Conservation (phyloP, 23 tunicate genomes). For the Oikopleura vanhoeffeni region DNA sequence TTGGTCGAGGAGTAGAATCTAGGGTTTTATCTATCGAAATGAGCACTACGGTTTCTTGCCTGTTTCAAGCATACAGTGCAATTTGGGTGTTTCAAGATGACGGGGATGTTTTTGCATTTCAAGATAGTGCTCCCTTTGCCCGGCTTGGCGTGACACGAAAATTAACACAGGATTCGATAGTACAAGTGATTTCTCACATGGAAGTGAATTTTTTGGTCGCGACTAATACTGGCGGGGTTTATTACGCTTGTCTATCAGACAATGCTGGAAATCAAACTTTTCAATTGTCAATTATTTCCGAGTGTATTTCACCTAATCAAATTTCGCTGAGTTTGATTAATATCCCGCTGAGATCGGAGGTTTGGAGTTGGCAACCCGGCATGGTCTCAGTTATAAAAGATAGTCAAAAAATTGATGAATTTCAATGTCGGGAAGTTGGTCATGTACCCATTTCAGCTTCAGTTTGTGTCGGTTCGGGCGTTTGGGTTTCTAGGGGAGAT, state of each 20-base stretch:
- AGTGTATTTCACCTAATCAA: neutral
- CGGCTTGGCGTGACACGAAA: neutral
- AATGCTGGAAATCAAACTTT: neutral
- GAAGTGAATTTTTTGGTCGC: neutral
- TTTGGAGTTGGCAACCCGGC: neutral
- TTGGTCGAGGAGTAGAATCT: neutral
- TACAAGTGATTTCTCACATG: neutral
- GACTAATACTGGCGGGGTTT: neutral
- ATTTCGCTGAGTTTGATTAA: neutral
- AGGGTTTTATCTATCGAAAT: neutral
- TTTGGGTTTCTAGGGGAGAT: constrained; percentile 7
- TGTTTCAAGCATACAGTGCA: constrained; percentile 1
- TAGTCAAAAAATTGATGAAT: neutral
- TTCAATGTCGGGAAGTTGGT: neutral
- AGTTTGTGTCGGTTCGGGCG: neutral
- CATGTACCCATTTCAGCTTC: neutral
- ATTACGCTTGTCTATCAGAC: neutral
- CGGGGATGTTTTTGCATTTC: neutral
- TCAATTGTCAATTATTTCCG: neutral
- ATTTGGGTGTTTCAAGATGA: neutral
- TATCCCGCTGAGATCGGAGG: neutral
- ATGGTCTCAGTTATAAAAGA: neutral
- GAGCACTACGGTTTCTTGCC: neutral
- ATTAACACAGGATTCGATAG: neutral
- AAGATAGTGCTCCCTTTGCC: neutral